Conservation (phyloP, 2,888 invertebrate species). For the Caenorhabditis sp. region DNA sequence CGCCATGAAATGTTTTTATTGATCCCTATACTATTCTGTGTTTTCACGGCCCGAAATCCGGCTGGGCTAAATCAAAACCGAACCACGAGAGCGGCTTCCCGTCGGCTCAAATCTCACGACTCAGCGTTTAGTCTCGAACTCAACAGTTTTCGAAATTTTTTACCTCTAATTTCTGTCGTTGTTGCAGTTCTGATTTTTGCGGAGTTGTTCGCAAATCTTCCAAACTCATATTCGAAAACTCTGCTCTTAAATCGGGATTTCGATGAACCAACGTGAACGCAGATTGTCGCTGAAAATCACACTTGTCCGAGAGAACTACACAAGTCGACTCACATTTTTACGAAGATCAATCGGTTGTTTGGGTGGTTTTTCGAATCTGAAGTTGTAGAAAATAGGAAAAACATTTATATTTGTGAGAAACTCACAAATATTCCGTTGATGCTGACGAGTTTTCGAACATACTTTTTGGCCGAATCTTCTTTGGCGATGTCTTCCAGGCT, state of each 20-base stretch:
- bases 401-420: too few species aligned
- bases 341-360: constrained; percentile 31
- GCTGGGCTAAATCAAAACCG: too few species aligned
- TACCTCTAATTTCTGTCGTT: background rate
- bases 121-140: too few species aligned
- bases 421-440: constrained; percentile 24
- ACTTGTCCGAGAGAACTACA: background rate
- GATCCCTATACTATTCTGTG: too few species aligned
- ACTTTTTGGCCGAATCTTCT: constrained; percentile 28
- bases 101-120: too few species aligned
- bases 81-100: too few species aligned
- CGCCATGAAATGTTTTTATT: too few species aligned
- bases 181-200: constrained; percentile 23
- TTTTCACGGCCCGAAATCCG: too few species aligned
- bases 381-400: constrained; percentile 4
- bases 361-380: constrained; percentile 29
- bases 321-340: background rate
- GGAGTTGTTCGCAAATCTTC: background rate
- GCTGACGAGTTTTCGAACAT: constrained; percentile 18
- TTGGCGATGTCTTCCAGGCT: constrained; percentile 32
- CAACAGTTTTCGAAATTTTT: too few species aligned
- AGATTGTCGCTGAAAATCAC: constrained; percentile 6
- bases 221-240: background rate
- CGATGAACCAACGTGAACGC: constrained; percentile 18
- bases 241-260: background rate